These are phyloP conservation scores for Trachurus trachurus DNA, from an alignment of 2,797 vertebrate genomes.

Conservation along the genomic window DNA sequence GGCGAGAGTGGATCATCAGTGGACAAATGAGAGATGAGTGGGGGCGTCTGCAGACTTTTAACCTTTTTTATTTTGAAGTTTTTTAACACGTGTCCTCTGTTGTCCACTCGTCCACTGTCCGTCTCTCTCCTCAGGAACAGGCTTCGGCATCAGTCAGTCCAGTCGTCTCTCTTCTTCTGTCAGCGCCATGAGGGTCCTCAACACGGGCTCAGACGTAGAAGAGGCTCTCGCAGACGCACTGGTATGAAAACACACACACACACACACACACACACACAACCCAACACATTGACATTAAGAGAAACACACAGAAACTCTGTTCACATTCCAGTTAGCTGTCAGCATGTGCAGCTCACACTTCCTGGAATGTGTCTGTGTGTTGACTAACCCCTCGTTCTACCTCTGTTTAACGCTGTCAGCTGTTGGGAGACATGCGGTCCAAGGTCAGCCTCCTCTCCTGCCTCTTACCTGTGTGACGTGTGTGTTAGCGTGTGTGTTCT, in stretches of 20 bases:
- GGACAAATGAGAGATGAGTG: conserved; percentile 28
- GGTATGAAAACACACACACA: conserved; percentile 87
- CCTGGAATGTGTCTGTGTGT: conserved; percentile 53
- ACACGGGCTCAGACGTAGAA: conserved; percentile 96
- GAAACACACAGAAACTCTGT: neutral
- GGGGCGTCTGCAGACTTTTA: neutral
- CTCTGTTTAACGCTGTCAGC: conserved; percentile 94
- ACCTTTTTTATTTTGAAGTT: neutral
- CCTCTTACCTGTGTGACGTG: conserved; percentile 59
- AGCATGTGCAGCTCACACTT: conserved; percentile 40
- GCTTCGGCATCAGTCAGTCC: conserved; percentile 94
- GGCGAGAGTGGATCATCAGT: conserved; percentile 11
- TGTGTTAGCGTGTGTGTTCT: conserved; percentile 12
- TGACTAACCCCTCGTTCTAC: conserved; percentile 79
- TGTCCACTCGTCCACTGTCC: neutral
- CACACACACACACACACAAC: neutral
- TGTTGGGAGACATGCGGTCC: conserved; percentile 98
- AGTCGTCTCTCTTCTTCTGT: conserved; percentile 95
- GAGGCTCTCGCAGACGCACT: conserved; percentile 96
- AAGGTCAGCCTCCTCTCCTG: conserved; percentile 90
- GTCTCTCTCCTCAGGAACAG: conserved; percentile 82
- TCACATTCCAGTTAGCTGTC: conserved; percentile 27
- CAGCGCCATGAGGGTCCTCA: conserved; percentile 97
- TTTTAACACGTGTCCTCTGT: conserved; percentile 16
- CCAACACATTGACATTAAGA: neutral